A percentile compares a stretch with the other conserved stretches of the same genome.
phyloP scores from a whole-genome alignment of 2,888 invertebrate genomes.

The Smittia aterrima region DNA sequence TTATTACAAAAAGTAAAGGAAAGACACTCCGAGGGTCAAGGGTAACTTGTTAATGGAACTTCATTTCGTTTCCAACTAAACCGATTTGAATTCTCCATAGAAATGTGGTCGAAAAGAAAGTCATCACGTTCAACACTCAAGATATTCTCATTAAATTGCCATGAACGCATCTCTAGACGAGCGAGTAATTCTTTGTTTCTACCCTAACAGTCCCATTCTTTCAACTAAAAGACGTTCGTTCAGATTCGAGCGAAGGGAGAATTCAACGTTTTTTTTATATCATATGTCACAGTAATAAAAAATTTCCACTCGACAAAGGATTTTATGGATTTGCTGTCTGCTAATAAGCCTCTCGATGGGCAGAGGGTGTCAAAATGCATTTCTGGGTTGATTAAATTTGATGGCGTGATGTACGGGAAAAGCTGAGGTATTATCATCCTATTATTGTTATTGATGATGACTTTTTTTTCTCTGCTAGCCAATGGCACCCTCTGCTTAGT shows the following conservation, averaged over 20 bases:
- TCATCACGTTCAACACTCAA: too few species aligned
- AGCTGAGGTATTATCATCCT: conserved; percentile 1
- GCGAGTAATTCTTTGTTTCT: too few species aligned
- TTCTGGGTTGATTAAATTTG: conserved; percentile 29
- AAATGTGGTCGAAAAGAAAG: too few species aligned
- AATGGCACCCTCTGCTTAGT: background rate
- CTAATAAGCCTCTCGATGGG: background rate
- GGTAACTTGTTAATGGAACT: too few species aligned
- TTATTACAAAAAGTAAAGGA: too few species aligned
- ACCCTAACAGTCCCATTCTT: too few species aligned
- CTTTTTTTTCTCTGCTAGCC: background rate
- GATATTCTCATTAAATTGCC: too few species aligned
- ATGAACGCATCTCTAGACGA: too few species aligned
- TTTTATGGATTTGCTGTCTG: conserved; percentile 27
- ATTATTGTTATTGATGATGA: conserved; percentile 31
- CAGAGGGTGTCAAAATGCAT: conserved; percentile 1
- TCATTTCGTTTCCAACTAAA: too few species aligned
- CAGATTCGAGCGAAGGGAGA: background rate
- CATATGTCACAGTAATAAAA: conserved; percentile 22
- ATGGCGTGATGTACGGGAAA: background rate
- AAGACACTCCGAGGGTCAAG: too few species aligned
- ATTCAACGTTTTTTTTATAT: background rate
- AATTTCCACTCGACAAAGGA: conserved; percentile 8
- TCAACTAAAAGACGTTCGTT: background rate
- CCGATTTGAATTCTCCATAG: too few species aligned